Evolutionary conservation across 2,113 vertebrate genomes (phyloP), one percentile per base, ranked within the genome.

Genomic region (Hipposideros armiger): DNA sequence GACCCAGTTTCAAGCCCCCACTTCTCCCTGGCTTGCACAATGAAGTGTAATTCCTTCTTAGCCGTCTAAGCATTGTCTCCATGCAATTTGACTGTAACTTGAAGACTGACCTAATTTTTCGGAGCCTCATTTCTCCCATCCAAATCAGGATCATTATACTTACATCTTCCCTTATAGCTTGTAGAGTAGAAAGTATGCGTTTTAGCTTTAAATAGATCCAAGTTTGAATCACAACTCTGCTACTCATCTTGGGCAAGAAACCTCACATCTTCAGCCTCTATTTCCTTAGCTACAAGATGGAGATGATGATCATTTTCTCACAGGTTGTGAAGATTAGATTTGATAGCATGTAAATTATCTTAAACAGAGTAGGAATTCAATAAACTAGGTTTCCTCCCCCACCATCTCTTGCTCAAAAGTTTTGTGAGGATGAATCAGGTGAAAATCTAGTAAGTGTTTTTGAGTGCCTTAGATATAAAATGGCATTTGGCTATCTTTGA

Each of bases 401-500:
- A 52, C 40, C 42, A 40, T 66, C 58, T 95, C 4, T 32, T 84
- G 45, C 66, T 96, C 60, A 87, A 1, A 95, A 60, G 15, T 87
- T 94, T 81, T 90, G 30, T 92, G 76, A 90, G 62, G 80, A 64
- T 90, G 26, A 94, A 67, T 83, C 76, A 66, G 52, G 70, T 80
- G 73, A 85, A 88, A 95, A 91, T 90, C 67, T 91, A 86, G 15
- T 82, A 52, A 76, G 76, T 91, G 24, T 91, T 95, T 96, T 84
- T 95, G 50, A 96, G 52, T 84, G 24, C 81, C 76, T 97, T 94
- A 83, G 64, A 80, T 88, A 70, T 92, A 56, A 82, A 97, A 70
- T 94, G 69, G 82, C 85, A 86, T 96, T 92, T 96, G 69, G 85
- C 83, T 95, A 94, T 96, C 93, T 94, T 97, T 96, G 67, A 97